These are phyloP conservation scores for Platyscapa corneri DNA, from an alignment of 1,140 invertebrate genomes.

Conservation along the genomic window DNA sequence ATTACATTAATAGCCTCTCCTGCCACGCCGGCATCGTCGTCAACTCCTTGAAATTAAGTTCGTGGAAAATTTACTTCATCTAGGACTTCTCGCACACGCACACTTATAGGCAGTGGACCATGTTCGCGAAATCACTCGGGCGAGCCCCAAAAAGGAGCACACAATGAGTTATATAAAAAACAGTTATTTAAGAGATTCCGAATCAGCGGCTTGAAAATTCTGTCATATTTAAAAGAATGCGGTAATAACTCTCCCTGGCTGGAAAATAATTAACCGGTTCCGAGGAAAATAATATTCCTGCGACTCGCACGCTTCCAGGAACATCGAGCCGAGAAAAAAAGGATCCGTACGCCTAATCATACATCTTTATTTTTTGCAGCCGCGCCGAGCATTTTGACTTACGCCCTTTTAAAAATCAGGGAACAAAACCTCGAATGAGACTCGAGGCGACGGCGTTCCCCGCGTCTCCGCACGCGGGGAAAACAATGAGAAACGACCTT, in stretches of 20 bases:
- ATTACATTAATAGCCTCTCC: background rate
- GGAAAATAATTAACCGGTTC: background rate
- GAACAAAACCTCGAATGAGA: background rate
- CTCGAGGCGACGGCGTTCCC: background rate
- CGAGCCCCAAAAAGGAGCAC: too few species aligned
- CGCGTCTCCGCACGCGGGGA: constrained; percentile 14
- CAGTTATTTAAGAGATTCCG: background rate
- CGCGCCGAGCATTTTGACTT: constrained; percentile 10
- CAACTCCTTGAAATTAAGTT: too few species aligned
- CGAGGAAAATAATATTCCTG: background rate
- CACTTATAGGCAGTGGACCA: too few species aligned
- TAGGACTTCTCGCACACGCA: background rate
- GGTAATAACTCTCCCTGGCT: background rate
- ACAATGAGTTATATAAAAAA: background rate
- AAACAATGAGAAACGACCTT: constrained; percentile 46
- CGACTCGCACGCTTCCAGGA: background rate
- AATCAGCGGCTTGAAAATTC: background rate
- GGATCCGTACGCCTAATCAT: background rate
- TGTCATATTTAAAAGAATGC: background rate
- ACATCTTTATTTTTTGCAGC: constrained; percentile 10
- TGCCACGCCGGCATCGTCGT: too few species aligned
- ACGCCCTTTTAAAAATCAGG: background rate
- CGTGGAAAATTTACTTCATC: background rate
- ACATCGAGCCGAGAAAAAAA: background rate
- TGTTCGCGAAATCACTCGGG: too few species aligned